These are phyloP conservation scores for Cylloceria caligata DNA, from an alignment of 2,888 invertebrate species.

Conservation along the genomic window DNA sequence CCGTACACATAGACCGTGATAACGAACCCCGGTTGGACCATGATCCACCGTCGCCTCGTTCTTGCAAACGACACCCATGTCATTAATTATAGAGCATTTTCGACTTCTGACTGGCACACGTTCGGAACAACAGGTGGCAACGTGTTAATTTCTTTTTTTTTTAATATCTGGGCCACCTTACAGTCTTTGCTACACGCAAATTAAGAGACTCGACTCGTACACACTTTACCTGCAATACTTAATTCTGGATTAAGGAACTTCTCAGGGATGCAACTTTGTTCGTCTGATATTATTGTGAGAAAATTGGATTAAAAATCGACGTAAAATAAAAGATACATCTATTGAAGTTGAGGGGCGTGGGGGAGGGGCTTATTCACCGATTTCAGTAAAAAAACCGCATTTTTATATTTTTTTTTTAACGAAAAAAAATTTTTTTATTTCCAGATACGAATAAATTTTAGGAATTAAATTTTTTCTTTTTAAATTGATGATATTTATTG, in stretches of 20 bases:
- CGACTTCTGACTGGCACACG: not conserved
- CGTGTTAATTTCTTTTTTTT: not conserved
- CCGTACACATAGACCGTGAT: slow-evolving; percentile 9
- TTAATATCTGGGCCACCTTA: not conserved
- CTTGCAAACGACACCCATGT: not conserved
- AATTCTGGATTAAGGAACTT: not conserved
- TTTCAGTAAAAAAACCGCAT: not conserved
- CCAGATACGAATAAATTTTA: no score
- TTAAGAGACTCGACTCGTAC: not conserved
- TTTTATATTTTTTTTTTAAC: not conserved
- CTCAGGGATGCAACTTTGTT: not conserved
- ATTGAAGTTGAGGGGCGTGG: no score
- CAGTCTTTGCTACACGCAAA: not conserved
- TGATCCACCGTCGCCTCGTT: slow-evolving; percentile 10
- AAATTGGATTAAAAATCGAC: not conserved
- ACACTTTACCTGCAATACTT: no score
- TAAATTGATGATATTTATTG: no score
- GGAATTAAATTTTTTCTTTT: no score
- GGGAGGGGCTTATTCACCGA: no score
- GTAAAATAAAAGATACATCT: no score
- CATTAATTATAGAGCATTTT: slow-evolving; percentile 9
- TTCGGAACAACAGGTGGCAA: slow-evolving; percentile 38
- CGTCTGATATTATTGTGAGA: not conserved
- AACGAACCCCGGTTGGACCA: not conserved
- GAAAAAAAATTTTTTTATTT: no score